Conservation (phyloP, 2,797 vertebrate genomes). For the Artibeus lituratus region DNA sequence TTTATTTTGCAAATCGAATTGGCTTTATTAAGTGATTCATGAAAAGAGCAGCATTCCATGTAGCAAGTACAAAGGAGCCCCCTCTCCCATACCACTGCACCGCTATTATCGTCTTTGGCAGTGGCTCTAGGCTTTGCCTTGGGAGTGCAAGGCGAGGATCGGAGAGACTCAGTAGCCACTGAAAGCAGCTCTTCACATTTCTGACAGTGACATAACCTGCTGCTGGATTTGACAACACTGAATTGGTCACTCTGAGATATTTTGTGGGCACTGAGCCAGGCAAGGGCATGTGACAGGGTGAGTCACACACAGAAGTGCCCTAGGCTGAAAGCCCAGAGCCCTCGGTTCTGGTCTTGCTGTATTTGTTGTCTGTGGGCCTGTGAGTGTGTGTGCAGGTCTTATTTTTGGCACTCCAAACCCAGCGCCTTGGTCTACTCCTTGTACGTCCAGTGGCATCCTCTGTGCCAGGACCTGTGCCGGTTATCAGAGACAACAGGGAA, state of each 20-base stretch:
- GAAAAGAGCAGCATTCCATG: neutral
- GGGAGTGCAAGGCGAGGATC: neutral
- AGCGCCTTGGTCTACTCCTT: neutral
- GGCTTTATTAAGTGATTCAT: neutral
- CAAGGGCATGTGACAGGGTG: neutral
- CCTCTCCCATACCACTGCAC: neutral
- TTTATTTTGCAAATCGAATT: neutral
- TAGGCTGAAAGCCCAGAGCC: neutral
- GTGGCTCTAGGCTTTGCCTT: neutral
- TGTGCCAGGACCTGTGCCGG: neutral
- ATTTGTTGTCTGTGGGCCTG: neutral
- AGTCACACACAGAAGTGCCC: neutral
- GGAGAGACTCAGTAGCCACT: neutral
- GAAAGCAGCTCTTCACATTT: conserved; percentile 27
- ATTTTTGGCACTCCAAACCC: neutral
- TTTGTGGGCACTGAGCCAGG: neutral
- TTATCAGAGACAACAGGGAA: neutral
- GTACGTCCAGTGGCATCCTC: neutral
- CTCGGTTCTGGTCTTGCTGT: neutral
- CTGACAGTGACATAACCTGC: neutral
- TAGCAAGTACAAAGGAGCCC: neutral
- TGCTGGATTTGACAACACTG: neutral
- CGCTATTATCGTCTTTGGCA: neutral
- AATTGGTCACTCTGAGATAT: neutral
- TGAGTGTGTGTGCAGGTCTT: neutral